Evolutionary conservation across 2,797 vertebrate species (phyloP).

Genomic region (Cossypha caffra): DNA sequence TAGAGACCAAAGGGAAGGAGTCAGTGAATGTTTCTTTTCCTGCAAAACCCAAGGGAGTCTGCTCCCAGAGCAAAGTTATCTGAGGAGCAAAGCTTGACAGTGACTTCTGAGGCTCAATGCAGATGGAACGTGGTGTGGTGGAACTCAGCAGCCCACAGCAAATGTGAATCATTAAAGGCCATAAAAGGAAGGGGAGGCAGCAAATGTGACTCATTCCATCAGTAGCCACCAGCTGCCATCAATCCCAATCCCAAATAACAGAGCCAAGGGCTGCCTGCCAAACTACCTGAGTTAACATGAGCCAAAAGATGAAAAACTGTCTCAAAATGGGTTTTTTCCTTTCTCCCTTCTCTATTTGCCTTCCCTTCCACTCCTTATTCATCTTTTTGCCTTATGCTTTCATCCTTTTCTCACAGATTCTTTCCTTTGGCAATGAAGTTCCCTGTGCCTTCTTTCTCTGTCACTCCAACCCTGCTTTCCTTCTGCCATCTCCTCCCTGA

Average conservation of each 20-base stretch:
- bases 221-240: conserved; percentile 59
- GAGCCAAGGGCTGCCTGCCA: conserved; percentile 38
- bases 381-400: background rate
- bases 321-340: background rate
- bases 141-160: conserved; percentile 50
- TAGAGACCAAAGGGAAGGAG: background rate
- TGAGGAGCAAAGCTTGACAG: background rate
- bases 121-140: conserved; percentile 48
- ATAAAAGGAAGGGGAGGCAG: conserved; percentile 50
- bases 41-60: background rate
- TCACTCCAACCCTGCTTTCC: background rate
- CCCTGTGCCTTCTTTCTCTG: background rate
- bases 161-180: conserved; percentile 54
- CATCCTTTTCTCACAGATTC: background rate
- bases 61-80: background rate
- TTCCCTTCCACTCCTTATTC: background rate
- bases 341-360: background rate
- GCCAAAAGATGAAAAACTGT: background rate
- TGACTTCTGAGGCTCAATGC: conserved; percentile 36
- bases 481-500: background rate
- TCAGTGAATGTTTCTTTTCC: background rate
- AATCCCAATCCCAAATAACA: conserved; percentile 38
- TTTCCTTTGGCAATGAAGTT: background rate
- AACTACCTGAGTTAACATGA: conserved; percentile 12
- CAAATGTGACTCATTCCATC: conserved; percentile 58